Evolutionary conservation across 2,888 invertebrate species (phyloP).

Genomic region (Sphinx pinastri): DNA sequence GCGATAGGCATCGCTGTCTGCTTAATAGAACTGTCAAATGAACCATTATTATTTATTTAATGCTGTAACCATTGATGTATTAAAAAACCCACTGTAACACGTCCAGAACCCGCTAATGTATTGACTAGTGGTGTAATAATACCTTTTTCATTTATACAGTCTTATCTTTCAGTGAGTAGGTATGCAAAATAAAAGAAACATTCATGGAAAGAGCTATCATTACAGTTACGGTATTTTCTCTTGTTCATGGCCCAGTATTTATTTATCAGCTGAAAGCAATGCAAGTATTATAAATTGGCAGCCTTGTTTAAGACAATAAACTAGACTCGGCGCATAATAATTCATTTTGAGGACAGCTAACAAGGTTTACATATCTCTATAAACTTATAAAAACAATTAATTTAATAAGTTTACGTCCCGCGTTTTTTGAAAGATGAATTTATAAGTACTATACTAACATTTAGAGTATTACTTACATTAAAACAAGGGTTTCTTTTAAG

Average conservation of each 20-base stretch:
- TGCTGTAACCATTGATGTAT: too few relatives aligned
- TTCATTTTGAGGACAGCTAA: neutral
- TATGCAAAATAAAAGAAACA: too few relatives aligned
- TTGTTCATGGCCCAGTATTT: neutral
- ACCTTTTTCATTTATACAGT: neutral
- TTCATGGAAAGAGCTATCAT: neutral
- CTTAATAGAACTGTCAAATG: neutral
- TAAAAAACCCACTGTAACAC: too few relatives aligned
- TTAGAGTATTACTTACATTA: too few relatives aligned
- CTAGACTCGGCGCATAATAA: neutral
- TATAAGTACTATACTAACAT: too few relatives aligned
- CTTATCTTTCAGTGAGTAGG: neutral
- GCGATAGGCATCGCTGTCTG: neutral
- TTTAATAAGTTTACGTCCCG: too few relatives aligned
- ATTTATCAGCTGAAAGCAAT: neutral
- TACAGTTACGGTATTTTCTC: too few relatives aligned
- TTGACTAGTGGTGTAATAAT: neutral
- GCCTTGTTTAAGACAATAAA: neutral
- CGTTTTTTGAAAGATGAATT: too few relatives aligned
- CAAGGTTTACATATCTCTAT: too few relatives aligned
- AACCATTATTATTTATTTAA: neutral
- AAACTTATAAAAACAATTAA: too few relatives aligned
- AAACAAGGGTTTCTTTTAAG: too few relatives aligned
- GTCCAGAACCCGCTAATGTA: neutral
- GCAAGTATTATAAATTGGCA: neutral